Conservation (phyloP, 2,797 vertebrate species). For the Lemur catta region DNA sequence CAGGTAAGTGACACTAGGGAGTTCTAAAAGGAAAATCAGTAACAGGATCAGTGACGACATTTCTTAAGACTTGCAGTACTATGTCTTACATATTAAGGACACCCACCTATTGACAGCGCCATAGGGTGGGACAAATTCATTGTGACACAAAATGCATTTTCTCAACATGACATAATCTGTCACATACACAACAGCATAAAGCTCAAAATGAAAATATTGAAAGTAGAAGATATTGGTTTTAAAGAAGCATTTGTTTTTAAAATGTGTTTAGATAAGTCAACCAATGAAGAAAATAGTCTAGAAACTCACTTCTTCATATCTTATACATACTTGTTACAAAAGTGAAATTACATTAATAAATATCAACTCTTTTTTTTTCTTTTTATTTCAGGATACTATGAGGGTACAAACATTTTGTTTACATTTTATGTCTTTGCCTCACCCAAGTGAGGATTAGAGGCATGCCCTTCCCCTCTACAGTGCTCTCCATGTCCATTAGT, state of each 20-base stretch:
- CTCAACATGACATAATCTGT: not conserved
- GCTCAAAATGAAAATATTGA: not conserved
- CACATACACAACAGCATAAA: not conserved
- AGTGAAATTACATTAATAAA: not conserved
- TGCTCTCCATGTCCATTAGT: too few relatives aligned
- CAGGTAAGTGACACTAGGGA: not conserved
- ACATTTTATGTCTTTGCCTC: too few relatives aligned
- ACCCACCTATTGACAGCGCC: not conserved
- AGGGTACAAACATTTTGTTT: too few relatives aligned
- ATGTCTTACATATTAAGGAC: not conserved
- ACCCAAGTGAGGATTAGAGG: too few relatives aligned
- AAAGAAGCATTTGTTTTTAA: not conserved
- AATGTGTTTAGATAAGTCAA: not conserved
- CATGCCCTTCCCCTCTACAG: too few relatives aligned
- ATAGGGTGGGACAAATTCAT: not conserved
- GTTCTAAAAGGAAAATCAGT: not conserved
- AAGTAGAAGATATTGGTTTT: not conserved
- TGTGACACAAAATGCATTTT: not conserved
- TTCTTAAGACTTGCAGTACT: not conserved
- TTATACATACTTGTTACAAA: not conserved
- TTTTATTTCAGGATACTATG: too few relatives aligned
- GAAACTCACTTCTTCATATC: not conserved
- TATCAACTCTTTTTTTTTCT: too few relatives aligned
- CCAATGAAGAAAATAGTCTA: not conserved
- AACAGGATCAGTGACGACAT: not conserved